Percentiles rank a stretch among this genome's conserved stretches.
Evolutionary conservation across 2,888 invertebrate species (phyloP).

Genomic region (Fabriciana adippe): DNA sequence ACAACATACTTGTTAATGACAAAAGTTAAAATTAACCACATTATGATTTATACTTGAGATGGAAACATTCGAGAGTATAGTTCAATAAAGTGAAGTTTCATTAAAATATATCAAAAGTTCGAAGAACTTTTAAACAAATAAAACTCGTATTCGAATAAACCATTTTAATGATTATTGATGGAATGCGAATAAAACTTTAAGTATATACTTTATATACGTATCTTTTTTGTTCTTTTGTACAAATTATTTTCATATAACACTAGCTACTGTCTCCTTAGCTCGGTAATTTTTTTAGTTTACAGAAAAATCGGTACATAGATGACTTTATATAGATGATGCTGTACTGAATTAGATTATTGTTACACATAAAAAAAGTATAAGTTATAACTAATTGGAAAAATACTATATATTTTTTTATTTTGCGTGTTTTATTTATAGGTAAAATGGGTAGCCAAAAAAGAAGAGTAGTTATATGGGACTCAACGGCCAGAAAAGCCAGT

Average conservation of each 20-base stretch:
- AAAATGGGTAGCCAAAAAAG: no score
- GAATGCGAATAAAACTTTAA: conserved; percentile 9
- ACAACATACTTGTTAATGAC: no score
- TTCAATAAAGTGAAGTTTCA: conserved; percentile 21
- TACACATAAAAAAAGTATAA: no score
- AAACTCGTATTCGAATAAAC: conserved; percentile 17
- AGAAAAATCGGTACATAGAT: neutral
- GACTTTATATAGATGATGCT: no score
- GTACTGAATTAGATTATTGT: no score
- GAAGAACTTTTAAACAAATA: conserved; percentile 10
- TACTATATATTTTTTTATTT: no score
- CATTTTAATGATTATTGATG: conserved; percentile 23
- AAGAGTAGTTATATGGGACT: no score
- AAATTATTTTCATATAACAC: neutral
- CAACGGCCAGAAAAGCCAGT: no score
- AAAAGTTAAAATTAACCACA: no score
- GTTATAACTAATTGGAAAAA: no score
- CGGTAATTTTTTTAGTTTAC: neutral
- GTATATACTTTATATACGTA: conserved; percentile 4
- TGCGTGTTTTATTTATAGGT: no score
- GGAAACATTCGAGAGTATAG: conserved; percentile 1
- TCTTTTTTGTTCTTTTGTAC: neutral
- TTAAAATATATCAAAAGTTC: conserved; percentile 22
- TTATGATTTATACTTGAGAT: conserved; percentile 11
- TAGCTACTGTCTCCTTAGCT: neutral